Evolutionary conservation across 2,888 invertebrate species (phyloP).

Genomic region (Lysandra coridon): DNA sequence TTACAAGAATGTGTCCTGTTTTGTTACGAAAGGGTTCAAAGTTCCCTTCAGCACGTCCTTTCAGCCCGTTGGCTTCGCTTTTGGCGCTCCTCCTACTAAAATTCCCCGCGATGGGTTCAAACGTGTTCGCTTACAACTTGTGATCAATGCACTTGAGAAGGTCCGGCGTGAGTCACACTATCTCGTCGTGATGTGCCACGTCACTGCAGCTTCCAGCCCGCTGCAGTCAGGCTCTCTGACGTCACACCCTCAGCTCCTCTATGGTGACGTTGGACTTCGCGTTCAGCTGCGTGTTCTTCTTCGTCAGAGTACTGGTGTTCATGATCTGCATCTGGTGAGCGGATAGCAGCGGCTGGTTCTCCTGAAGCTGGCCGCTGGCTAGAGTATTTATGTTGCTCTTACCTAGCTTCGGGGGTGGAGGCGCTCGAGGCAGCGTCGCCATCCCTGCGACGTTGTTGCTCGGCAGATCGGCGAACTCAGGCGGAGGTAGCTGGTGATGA

Average conservation of each 20-base stretch:
- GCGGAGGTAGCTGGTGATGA: constrained; percentile 90
- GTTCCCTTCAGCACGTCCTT: neutral
- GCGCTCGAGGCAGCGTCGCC: constrained; percentile 85
- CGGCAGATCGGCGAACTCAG: constrained; percentile 91
- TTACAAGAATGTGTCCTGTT: constrained; percentile 7
- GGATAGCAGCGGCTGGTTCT: constrained; percentile 85
- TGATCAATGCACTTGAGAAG: constrained; percentile 74
- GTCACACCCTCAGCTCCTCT: constrained; percentile 94
- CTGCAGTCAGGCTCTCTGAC: constrained; percentile 80
- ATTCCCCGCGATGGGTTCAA: neutral
- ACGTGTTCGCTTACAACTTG: constrained; percentile 56
- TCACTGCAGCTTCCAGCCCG: constrained; percentile 79
- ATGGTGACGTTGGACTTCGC: constrained; percentile 82
- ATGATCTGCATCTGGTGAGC: constrained; percentile 89
- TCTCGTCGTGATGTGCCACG: constrained; percentile 73
- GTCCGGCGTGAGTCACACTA: constrained; percentile 79
- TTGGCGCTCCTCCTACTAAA: neutral
- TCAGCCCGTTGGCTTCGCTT: neutral
- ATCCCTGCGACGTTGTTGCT: constrained; percentile 81
- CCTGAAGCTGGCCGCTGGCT: constrained; percentile 82
- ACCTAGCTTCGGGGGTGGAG: constrained; percentile 86
- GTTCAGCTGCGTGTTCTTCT: constrained; percentile 85
- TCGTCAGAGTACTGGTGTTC: constrained; percentile 88
- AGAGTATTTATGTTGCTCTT: constrained; percentile 81
- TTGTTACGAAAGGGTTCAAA: neutral